These are phyloP conservation scores for Drosophila atroscutellata DNA, from an alignment of 2,888 invertebrate species.

Conservation along the genomic window DNA sequence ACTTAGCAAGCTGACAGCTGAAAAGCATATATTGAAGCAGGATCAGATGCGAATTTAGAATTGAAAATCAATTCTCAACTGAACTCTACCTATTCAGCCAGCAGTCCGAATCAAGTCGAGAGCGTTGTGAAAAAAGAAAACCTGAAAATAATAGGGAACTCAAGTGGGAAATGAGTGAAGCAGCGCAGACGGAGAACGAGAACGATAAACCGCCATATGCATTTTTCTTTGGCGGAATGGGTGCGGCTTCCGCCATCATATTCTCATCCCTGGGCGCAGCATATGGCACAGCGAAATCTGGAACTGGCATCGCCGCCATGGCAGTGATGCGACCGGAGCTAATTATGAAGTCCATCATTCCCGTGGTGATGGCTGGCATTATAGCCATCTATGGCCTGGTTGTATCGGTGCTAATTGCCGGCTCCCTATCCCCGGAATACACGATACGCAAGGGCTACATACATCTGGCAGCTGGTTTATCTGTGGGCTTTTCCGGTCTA, in stretches of 20 bases:
- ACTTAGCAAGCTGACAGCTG: neutral
- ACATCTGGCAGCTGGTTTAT: slow-evolving; percentile 97
- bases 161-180: slow-evolving; percentile 10
- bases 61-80: neutral
- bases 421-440: slow-evolving; percentile 82
- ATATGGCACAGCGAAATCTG: slow-evolving; percentile 65
- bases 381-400: slow-evolving; percentile 99
- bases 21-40: neutral
- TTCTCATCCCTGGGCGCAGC: slow-evolving; percentile 94
- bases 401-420: slow-evolving; percentile 98
- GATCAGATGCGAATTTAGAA: neutral
- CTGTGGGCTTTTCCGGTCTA: slow-evolving; percentile 98
- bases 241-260: slow-evolving; percentile 98
- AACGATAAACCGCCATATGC: slow-evolving; percentile 63
- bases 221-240: slow-evolving; percentile 86
- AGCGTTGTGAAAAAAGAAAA: neutral
- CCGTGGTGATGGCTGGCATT: slow-evolving; percentile 99
- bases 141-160: neutral
- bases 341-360: slow-evolving; percentile 95
- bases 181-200: slow-evolving; percentile 12
- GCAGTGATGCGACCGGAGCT: slow-evolving; percentile 99
- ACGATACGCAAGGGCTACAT: slow-evolving; percentile 94
- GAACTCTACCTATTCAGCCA: slow-evolving; percentile 2
- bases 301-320: slow-evolving; percentile 92
- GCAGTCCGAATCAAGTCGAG: neutral